These are phyloP conservation scores for Itoplectis maculator DNA, from an alignment of 2,888 invertebrate species.

Conservation along the genomic window DNA sequence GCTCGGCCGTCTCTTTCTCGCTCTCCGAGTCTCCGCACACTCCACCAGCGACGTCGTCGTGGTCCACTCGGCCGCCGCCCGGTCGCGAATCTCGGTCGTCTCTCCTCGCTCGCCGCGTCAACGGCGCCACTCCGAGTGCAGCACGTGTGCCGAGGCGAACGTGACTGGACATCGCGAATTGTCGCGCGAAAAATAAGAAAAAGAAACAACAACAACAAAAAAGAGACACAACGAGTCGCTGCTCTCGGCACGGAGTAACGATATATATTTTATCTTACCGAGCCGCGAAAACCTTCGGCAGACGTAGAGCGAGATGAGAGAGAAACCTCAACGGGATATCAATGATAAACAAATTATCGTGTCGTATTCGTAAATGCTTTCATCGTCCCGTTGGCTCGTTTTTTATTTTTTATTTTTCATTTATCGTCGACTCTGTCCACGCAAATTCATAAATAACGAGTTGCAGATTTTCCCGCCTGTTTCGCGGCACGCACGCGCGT, in stretches of 20 bases:
- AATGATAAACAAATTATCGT: conserved; percentile 26
- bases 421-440: not conserved
- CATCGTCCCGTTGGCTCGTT: conserved; percentile 3
- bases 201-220: too few relatives aligned
- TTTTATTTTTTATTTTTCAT: not conserved
- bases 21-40: not conserved
- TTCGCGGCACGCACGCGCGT: too few relatives aligned
- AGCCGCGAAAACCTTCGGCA: conserved; percentile 28
- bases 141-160: conserved; percentile 32
- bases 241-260: not conserved
- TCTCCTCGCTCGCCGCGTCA: not conserved
- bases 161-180: conserved; percentile 39
- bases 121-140: not conserved
- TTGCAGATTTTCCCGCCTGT: conserved; percentile 1
- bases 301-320: too few relatives aligned
- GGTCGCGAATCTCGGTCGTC: too few relatives aligned
- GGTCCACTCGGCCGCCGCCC: not conserved
- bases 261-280: conserved; percentile 30
- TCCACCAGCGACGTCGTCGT: conserved; percentile 22
- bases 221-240: conserved; percentile 13
- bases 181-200: not conserved
- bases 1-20: conserved; percentile 55
- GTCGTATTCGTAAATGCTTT: conserved; percentile 28
- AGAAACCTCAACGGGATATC: not conserved
- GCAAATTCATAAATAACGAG: conserved; percentile 22